These are phyloP conservation scores for Arnoldichthys spilopterus DNA, from an alignment of 2,797 vertebrate species.

Conservation along the genomic window DNA sequence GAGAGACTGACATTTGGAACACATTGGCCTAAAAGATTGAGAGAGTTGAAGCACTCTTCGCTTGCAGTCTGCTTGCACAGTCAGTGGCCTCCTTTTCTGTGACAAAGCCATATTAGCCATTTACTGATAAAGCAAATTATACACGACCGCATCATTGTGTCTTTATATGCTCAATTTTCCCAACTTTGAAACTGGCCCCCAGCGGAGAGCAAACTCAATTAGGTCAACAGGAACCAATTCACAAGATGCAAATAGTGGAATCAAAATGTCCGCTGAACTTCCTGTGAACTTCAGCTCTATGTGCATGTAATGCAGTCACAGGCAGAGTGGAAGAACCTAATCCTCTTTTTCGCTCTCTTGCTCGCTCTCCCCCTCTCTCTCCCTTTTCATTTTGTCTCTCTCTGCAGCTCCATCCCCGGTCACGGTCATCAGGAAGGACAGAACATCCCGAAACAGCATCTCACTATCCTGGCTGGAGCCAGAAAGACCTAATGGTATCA, in stretches of 20 bases:
- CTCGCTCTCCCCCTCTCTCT: constrained; percentile 31
- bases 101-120: constrained; percentile 21
- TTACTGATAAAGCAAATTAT: constrained; percentile 39
- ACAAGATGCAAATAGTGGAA: constrained; percentile 64
- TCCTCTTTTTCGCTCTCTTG: constrained; percentile 45
- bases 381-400: constrained; percentile 29
- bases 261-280: constrained; percentile 68
- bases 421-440: constrained; percentile 90
- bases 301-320: constrained; percentile 42
- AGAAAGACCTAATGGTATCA: constrained; percentile 96
- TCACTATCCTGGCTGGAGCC: constrained; percentile 96
- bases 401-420: constrained; percentile 92
- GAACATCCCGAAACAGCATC: constrained; percentile 92
- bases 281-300: constrained; percentile 67
- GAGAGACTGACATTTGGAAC: constrained; percentile 55
- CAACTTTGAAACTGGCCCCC: constrained; percentile 59
- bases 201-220: constrained; percentile 69
- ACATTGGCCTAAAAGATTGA: constrained; percentile 26
- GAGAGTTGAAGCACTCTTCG: constrained; percentile 2
- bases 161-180: constrained; percentile 38
- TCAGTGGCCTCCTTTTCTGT: constrained; percentile 31
- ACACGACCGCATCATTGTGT: constrained; percentile 34
- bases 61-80: constrained; percentile 27
- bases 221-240: constrained; percentile 71
- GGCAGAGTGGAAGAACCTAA: constrained; percentile 57